A percentile compares a stretch with the other conserved stretches of the same genome.
Evolutionary conservation across 1,140 invertebrate species (phyloP).

Genomic region (Mactra quadrangularis): DNA sequence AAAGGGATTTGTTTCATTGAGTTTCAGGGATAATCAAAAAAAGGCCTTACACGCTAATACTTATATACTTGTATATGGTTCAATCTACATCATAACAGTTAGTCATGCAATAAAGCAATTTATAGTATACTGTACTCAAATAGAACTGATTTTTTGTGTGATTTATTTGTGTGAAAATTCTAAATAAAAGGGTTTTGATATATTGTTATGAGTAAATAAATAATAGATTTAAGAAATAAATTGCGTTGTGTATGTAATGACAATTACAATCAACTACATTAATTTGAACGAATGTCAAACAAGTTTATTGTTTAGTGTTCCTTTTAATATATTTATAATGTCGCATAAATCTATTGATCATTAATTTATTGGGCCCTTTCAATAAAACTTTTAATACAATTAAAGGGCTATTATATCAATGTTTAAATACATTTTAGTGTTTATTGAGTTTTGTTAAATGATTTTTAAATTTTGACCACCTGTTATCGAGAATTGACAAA

Average conservation of each 20-base stretch:
- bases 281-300: slow-evolving; percentile 5
- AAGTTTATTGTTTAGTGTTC: slow-evolving; percentile 15
- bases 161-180: too few relatives aligned
- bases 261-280: slow-evolving; percentile 9
- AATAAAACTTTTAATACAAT: too few relatives aligned
- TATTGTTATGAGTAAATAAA: slow-evolving; percentile 30
- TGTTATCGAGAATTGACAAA: too few relatives aligned
- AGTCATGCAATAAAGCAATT: slow-evolving; percentile 1
- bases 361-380: too few relatives aligned
- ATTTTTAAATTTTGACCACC: neutral
- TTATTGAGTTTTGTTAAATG: neutral
- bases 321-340: slow-evolving; percentile 39
- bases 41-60: too few relatives aligned
- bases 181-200: slow-evolving; percentile 4
- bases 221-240: slow-evolving; percentile 10
- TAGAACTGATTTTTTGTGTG: too few relatives aligned
- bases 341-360: slow-evolving; percentile 24
- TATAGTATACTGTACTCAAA: too few relatives aligned
- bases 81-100: neutral
- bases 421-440: too few relatives aligned
- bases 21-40: neutral
- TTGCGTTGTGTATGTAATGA: slow-evolving; percentile 7
- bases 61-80: slow-evolving; percentile 27
- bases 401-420: too few relatives aligned
- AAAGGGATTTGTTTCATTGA: slow-evolving; percentile 35